Base-by-base conservation (phyloP, 2,888 invertebrate genomes). In the Yponomeuta sedellus region DNA sequence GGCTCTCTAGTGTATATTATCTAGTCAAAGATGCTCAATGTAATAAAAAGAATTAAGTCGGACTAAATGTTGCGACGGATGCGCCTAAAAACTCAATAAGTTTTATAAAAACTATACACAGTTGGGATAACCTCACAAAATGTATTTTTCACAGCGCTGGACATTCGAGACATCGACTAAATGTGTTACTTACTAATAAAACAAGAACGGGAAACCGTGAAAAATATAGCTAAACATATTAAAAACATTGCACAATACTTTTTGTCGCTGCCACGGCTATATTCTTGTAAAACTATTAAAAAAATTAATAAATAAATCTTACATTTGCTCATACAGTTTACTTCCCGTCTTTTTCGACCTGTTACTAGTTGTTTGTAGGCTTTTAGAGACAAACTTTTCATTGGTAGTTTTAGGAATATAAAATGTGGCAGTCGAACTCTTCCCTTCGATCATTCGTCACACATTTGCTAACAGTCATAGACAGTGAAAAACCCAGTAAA, bases 151-250 rank as follows among this genome's bases (percentile, higher is more conserved):
- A 77, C 80, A 82, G 70, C 66, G 79, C 75, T 74, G 79, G 75
- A 77, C 70, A 77, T 74, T 87, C 88, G 86, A 89, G 86, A 88
- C 90, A 88, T 90, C 89, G 90, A 89, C 82, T 86, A 87, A 88
- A 88, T 87, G 88, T 89, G 86, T 87, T 86, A 89, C 85, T 87
- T 86, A 89, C 85, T 84, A 82, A 82, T 85, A 83, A 52, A 52
- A 52, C 44, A 81, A 82, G 80, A 82, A 82, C 83, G 67, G 61
- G 64, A n/a, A 57, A 66, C 84, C 78, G 77, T 82, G 80, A 81
- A 78, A 79, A 74, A 75, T 75, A 75, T 78, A 80, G 75, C 78
- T 74, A 74, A 74, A 57, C 8, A 57, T 69, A 71, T 74, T 78
- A 56, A 64, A 56, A 70, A 72, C 74, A 78, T 77, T 79, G 82